These are phyloP conservation scores for Megaceryle torquata DNA, from an alignment of 2,113 vertebrate genomes.

Conservation along the genomic window DNA sequence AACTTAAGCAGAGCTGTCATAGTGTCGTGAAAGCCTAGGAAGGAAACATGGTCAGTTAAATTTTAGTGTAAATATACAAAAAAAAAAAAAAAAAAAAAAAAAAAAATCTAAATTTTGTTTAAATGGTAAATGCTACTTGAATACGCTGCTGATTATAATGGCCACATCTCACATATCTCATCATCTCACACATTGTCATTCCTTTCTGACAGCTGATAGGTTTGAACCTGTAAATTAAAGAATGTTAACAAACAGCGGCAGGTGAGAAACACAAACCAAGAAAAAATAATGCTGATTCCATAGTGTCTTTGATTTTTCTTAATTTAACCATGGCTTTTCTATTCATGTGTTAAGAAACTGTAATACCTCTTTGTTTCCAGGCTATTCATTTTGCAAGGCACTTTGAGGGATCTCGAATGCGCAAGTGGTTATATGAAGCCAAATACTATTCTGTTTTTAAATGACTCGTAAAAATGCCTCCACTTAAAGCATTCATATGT, in stretches of 20 bases:
- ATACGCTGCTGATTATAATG: not conserved
- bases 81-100: not conserved
- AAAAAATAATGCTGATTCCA: not conserved
- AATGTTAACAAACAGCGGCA: not conserved
- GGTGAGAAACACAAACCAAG: not conserved
- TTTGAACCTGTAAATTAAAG: not conserved
- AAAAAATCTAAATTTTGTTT: not conserved
- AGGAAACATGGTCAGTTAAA: not conserved
- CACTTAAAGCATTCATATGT: not conserved
- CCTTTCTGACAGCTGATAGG: not conserved
- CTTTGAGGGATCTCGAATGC: not conserved
- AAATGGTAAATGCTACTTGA: not conserved
- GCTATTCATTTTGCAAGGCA: not conserved
- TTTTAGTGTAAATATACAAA: not conserved
- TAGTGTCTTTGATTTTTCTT: not conserved
- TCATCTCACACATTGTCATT: not conserved
- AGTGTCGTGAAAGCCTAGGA: not conserved
- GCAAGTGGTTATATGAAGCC: not conserved
- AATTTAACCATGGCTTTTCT: not conserved
- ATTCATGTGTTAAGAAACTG: not conserved
- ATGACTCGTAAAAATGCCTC: not conserved
- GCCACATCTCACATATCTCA: not conserved
- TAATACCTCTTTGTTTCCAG: not conserved
- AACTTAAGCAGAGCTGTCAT: not conserved
- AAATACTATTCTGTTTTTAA: not conserved